phyloP scores from a whole-genome alignment of 1,140 invertebrate species.

The Bombus cullumanus region DNA sequence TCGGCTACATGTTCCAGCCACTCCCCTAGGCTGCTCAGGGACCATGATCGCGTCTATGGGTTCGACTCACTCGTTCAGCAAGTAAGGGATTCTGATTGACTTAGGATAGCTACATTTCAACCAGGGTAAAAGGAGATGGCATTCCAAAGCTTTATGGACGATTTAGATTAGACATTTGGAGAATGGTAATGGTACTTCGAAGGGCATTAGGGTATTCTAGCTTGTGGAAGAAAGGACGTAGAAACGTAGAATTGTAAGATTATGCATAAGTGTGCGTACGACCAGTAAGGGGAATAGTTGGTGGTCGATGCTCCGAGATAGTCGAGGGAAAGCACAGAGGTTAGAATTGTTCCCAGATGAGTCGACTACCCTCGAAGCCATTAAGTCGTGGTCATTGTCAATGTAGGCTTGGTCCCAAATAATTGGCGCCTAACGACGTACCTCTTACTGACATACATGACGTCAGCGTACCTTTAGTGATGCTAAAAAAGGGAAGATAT shows the following conservation, averaged over 20 bases:
- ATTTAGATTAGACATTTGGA: not conserved
- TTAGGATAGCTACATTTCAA: not conserved
- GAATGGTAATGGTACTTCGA: not conserved
- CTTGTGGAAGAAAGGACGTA: not conserved
- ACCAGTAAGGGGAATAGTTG: not conserved
- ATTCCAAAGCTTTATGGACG: not conserved
- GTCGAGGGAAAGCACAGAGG: not conserved
- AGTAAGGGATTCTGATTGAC: not conserved
- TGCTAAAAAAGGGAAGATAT: not conserved
- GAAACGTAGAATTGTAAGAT: not conserved
- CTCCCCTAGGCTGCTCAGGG: not conserved
- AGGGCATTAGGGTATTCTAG: not conserved
- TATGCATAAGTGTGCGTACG: not conserved
- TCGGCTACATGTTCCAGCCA: not conserved
- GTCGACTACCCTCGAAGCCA: not conserved
- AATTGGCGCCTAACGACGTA: not conserved
- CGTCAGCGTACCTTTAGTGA: not conserved
- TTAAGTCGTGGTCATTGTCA: not conserved
- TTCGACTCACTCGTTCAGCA: not conserved
- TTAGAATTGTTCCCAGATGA: not conserved
- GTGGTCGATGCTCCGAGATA: not conserved
- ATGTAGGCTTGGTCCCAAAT: not conserved
- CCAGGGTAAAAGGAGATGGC: not conserved
- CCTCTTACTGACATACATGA: not conserved
- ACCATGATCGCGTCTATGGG: not conserved